These are phyloP conservation scores for Standfussiana lucernea DNA, from an alignment of 2,888 invertebrate species.

Conservation along the genomic window DNA sequence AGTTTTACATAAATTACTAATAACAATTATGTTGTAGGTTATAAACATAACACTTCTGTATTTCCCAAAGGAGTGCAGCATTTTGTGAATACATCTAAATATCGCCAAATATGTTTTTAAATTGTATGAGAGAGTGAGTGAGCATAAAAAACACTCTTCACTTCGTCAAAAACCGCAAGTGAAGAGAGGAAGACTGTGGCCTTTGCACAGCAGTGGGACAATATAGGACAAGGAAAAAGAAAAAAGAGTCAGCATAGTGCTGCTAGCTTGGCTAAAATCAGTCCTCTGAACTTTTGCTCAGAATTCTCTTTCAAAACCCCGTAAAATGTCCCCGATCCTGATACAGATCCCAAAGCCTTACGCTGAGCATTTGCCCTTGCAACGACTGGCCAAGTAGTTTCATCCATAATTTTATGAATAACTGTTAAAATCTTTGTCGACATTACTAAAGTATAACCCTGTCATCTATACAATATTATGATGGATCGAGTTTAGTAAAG, in stretches of 20 bases:
- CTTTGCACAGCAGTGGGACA: too few species aligned
- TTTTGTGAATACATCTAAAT: neutral
- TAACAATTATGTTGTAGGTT: neutral
- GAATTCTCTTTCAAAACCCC: neutral
- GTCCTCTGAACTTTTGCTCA: neutral
- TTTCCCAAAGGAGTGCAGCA: neutral
- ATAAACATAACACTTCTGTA: neutral
- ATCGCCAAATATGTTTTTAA: neutral
- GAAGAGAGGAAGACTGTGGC: too few species aligned
- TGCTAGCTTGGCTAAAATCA: neutral
- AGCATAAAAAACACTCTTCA: too few species aligned
- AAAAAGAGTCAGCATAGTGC: neutral
- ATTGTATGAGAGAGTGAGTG: neutral
- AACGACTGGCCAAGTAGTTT: neutral
- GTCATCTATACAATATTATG: slow-evolving; percentile 43
- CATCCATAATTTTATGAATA: neutral
- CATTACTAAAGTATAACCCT: slow-evolving; percentile 15
- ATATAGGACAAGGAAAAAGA: too few species aligned
- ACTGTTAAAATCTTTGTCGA: slow-evolving; percentile 12
- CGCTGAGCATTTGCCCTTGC: neutral
- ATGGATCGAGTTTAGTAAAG: slow-evolving; percentile 43
- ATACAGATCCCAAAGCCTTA: neutral
- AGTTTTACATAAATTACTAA: slow-evolving; percentile 15
- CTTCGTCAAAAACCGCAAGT: too few species aligned
- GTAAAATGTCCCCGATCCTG: neutral